Base-by-base conservation (phyloP, 2,888 invertebrate species). In the Acleris cristana region DNA sequence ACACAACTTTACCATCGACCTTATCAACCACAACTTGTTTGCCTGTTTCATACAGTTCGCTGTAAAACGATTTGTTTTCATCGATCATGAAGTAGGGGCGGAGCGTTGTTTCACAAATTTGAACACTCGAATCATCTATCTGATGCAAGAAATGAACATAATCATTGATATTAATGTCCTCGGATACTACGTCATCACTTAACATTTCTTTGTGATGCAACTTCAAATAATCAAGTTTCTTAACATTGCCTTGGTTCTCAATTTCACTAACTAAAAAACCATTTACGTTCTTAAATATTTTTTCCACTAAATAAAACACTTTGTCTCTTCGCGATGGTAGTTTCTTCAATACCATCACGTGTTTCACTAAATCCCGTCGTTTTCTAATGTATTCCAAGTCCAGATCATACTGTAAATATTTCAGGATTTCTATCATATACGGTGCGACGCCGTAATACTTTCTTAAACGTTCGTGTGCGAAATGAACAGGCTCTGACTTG, bases 341-440 rank as follows among this genome's bases (percentile, higher is more conserved):
- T 73, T 64, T 77, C 58, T 80, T 80, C 55, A 81, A 75, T 67
- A 65, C 74, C 74, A 73, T 77, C 0, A 80, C 78, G 56, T 79
- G 67, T 8, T 72, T 77, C 1, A 81, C 69, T 66, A 81, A 30
- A 10, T 81, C 78, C 53, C 7, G 74, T 7, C 81, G 78, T 67
- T 70, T 75, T 40, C 72, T 59, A 51, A 82, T 81, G 44, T 69
- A 61, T 4, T 75, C 65, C 26, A 77, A 52, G 65, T 82, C 71
- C 65, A 82, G 63, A 26, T 77, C 73, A 34, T 81, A 83, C 53
- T 79, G 52, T 7, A 83, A 76, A 64, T 71, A 65, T 12, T 71
- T 72, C 14, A 82, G 71, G 19, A 82, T 79, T 74, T 82, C 82
- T 14, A 79, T 74, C 82, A 82, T 83, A 63, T 18, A 72, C 48